Percentiles rank a stretch among this genome's conserved stretches.
Evolutionary conservation across 2,888 invertebrate genomes (phyloP).

Genomic region (Sesamia inferens): DNA sequence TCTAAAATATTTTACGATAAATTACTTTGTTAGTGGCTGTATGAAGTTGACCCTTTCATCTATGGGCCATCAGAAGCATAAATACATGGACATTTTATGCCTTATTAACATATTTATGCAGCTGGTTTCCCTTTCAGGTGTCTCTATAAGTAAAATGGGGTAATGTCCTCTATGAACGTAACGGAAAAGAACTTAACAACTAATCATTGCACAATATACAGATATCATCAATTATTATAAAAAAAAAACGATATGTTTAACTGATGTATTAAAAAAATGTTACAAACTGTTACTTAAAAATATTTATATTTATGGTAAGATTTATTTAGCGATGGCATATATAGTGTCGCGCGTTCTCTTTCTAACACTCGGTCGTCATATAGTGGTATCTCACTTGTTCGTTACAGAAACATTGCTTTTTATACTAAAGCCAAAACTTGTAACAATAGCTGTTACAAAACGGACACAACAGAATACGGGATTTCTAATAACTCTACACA

Average conservation of each 20-base stretch:
- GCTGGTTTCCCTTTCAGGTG: constrained; percentile 35
- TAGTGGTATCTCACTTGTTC: background rate
- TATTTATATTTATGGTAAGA: background rate
- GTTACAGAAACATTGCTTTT: background rate
- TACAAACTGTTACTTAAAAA: constrained; percentile 22
- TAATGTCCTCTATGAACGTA: constrained; percentile 74
- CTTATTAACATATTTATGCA: constrained; percentile 45
- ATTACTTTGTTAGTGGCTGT: constrained; percentile 7
- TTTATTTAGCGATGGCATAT: constrained; percentile 10
- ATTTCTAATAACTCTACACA: background rate
- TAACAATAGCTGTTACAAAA: constrained; percentile 1
- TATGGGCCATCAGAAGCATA: constrained; percentile 31
- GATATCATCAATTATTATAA: constrained; percentile 66
- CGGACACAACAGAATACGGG: background rate
- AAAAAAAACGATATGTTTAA: constrained; percentile 59
- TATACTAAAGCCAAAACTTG: background rate
- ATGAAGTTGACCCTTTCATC: constrained; percentile 5
- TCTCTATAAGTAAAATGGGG: constrained; percentile 67
- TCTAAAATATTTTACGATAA: too few species aligned
- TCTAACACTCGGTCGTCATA: background rate
- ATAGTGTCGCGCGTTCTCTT: background rate
- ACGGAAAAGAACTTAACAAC: constrained; percentile 65
- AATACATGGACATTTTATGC: constrained; percentile 56
- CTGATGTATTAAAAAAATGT: constrained; percentile 33
- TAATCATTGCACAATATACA: constrained; percentile 80